phyloP scores from a whole-genome alignment of 37 sponge, comb jelly and placozoan species.

The Hexactinellida sp. region DNA sequence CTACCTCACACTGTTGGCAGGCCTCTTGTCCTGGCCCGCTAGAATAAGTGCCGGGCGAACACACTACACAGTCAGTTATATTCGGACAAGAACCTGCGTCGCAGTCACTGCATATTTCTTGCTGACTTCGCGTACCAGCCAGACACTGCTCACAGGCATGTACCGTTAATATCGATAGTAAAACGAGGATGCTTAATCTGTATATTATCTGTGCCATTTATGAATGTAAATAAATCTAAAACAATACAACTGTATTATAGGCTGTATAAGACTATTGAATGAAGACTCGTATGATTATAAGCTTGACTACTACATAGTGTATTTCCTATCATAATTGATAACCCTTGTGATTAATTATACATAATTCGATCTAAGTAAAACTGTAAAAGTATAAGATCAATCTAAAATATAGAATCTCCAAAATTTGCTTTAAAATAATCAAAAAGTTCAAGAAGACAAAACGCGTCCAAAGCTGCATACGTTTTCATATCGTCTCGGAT shows the following conservation, averaged over 20 bases:
- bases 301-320: no score
- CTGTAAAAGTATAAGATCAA: no score
- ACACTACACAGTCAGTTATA: neutral
- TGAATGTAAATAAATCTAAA: no score
- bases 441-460: constrained; percentile 60
- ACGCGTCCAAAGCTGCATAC: constrained; percentile 69
- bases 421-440: constrained; percentile 22
- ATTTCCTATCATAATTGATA: no score
- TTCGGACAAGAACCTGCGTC: neutral
- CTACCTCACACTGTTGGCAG: neutral
- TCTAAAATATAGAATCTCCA: neutral
- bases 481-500: neutral
- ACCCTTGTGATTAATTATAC: no score
- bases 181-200: no score
- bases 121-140: neutral
- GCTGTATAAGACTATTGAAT: neutral
- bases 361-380: no score
- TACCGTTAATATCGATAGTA: no score
- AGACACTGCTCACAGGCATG: neutral
- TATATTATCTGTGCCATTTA: no score
- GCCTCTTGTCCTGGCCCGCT: neutral
- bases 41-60: neutral
- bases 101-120: neutral
- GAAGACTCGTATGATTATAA: neutral
- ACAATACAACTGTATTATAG: no score